These are phyloP conservation scores for Harpagoxenus sublaevis DNA, from an alignment of 2,888 invertebrate species.

Conservation along the genomic window DNA sequence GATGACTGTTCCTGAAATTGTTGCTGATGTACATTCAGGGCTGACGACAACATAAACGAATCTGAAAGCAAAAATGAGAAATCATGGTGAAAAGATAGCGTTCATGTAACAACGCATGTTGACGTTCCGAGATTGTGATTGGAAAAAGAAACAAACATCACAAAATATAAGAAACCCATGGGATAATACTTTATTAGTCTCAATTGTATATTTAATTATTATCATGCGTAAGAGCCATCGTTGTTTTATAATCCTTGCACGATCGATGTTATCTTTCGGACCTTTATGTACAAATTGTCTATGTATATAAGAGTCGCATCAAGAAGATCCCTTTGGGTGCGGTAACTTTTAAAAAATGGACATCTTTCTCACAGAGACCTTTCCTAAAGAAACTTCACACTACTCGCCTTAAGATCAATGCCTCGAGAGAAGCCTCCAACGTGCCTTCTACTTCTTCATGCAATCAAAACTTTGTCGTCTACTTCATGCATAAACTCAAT, in stretches of 20 bases:
- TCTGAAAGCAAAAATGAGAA: conserved; percentile 66
- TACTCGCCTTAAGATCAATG: not conserved
- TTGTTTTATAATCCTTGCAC: not conserved
- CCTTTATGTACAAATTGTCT: not conserved
- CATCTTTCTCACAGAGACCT: not conserved
- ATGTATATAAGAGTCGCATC: not conserved
- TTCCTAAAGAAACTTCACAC: not conserved
- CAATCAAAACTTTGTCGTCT: not conserved
- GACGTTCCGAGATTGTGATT: not conserved
- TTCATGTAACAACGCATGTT: not conserved
- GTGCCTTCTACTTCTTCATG: not conserved
- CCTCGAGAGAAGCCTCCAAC: not conserved
- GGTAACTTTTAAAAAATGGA: not conserved
- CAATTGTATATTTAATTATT: not conserved
- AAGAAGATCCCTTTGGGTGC: not conserved
- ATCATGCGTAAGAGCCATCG: not conserved
- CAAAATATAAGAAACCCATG: not conserved
- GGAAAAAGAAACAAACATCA: not conserved
- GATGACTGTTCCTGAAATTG: not conserved
- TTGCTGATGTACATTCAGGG: not conserved
- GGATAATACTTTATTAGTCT: conserved; percentile 15
- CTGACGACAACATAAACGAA: conserved; percentile 5
- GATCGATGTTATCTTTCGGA: not conserved
- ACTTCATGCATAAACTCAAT: not conserved
- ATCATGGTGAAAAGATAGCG: conserved; percentile 20